A percentile compares a stretch with the other conserved stretches of the same genome.
Evolutionary conservation across 1,140 invertebrate genomes (phyloP).

Genomic region (Homarus americanus): DNA sequence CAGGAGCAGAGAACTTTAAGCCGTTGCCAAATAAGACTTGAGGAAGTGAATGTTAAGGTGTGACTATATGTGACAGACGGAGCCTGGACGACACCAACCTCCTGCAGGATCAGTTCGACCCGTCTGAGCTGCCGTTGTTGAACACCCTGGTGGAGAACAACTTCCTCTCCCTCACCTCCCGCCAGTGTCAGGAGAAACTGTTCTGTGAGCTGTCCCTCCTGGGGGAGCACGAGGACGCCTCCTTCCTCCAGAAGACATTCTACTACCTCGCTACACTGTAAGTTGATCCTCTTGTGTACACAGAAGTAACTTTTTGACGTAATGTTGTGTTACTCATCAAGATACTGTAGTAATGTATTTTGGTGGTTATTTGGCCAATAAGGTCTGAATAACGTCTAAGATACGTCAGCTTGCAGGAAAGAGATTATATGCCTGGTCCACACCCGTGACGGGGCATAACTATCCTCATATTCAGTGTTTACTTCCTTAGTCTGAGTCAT

Average conservation of each 20-base stretch:
- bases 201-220: conserved; percentile 72
- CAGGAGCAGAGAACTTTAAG: too few relatives aligned
- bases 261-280: conserved; percentile 70
- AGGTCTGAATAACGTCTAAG: too few relatives aligned
- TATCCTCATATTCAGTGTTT: too few relatives aligned
- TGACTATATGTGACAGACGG: conserved; percentile 45
- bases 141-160: conserved; percentile 62
- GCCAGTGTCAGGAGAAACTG: conserved; percentile 66
- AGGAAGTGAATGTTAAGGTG: too few relatives aligned
- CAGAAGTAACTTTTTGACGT: too few relatives aligned
- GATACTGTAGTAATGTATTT: too few relatives aligned
- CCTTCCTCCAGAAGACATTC: conserved; percentile 67
- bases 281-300: conserved; percentile 10
- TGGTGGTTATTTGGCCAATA: too few relatives aligned
- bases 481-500: background rate
- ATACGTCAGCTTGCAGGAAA: too few relatives aligned
- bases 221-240: conserved; percentile 57
- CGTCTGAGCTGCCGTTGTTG: conserved; percentile 60
- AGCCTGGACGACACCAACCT: conserved; percentile 37
- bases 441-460: too few relatives aligned
- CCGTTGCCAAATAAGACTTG: too few relatives aligned
- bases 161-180: conserved; percentile 45
- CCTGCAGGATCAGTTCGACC: conserved; percentile 31
- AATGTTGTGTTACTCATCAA: too few relatives aligned
- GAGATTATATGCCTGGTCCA: too few relatives aligned